Conservation (phyloP, 2,797 vertebrate species). For the Epinephelus awoara region DNA sequence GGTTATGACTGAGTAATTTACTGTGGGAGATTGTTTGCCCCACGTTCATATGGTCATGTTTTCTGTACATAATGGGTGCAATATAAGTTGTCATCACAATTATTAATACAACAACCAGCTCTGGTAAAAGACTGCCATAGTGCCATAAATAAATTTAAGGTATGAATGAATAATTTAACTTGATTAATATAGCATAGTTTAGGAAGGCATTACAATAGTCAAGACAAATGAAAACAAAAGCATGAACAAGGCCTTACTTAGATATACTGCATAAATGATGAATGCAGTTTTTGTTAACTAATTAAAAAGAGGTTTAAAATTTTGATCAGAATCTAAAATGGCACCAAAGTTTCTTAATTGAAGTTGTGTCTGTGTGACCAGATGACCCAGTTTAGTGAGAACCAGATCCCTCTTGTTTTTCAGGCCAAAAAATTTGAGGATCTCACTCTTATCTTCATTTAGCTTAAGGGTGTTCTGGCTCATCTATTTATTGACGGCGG, state of each 20-base stretch:
- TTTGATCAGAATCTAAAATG: neutral
- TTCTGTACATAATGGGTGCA: neutral
- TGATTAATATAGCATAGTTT: too few relatives aligned
- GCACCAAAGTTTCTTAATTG: neutral
- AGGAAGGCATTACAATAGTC: neutral
- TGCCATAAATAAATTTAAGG: neutral
- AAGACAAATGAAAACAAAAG: neutral
- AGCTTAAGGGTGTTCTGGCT: too few relatives aligned
- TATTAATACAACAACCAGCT: neutral
- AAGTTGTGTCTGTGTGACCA: neutral
- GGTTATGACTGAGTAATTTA: constrained; percentile 3
- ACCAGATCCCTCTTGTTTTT: neutral
- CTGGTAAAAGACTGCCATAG: neutral
- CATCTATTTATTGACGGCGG: too few relatives aligned
- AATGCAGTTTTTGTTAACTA: neutral
- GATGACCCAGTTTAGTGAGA: neutral
- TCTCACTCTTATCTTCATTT: too few relatives aligned
- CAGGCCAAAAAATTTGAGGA: too few relatives aligned
- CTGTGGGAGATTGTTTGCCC: neutral
- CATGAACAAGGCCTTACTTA: neutral
- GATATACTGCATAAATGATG: neutral
- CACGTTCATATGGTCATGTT: neutral
- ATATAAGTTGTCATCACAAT: neutral
- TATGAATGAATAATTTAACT: too few relatives aligned
- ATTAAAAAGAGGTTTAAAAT: neutral